A percentile compares a stretch with the other conserved stretches of the same genome.
These are phyloP conservation scores for Nasonia oneida DNA, from an alignment of 2,888 invertebrate genomes.

Conservation along the genomic window DNA sequence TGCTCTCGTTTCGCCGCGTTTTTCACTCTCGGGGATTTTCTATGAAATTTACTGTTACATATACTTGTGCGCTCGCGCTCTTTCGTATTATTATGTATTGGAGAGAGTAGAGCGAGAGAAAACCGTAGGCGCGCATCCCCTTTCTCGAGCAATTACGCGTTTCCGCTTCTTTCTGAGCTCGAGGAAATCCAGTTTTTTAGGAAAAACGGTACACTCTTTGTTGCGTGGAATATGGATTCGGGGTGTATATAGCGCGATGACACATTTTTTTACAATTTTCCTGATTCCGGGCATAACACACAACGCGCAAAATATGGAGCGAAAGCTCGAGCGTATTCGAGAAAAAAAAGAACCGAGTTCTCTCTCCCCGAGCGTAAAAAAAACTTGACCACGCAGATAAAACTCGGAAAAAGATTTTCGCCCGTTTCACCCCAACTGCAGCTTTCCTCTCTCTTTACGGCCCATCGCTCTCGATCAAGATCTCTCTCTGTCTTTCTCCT, in stretches of 20 bases:
- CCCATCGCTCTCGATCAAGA: constrained; percentile 72
- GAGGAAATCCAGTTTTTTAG: constrained; percentile 30
- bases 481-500: constrained; percentile 53
- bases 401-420: constrained; percentile 13
- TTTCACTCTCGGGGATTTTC: not conserved
- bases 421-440: constrained; percentile 19
- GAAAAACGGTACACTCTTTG: constrained; percentile 51
- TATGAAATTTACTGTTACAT: constrained; percentile 43
- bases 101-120: not conserved
- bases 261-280: too few relatives aligned
- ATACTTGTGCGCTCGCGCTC: not conserved
- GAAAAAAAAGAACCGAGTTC: not conserved
- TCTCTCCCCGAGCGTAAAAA: not conserved
- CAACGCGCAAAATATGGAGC: too few relatives aligned
- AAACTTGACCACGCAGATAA: not conserved
- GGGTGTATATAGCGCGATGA: too few relatives aligned
- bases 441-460: constrained; percentile 64
- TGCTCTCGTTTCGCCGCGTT: not conserved
- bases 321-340: too few relatives aligned
- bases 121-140: constrained; percentile 8
- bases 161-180: constrained; percentile 52
- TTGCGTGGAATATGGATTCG: constrained; percentile 3
- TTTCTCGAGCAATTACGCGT: constrained; percentile 59
- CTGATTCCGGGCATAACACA: too few relatives aligned
- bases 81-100: not conserved